Evolutionary conservation across 2,113 vertebrate species (phyloP).

Genomic region (Poeciliopsis occidentalis): DNA sequence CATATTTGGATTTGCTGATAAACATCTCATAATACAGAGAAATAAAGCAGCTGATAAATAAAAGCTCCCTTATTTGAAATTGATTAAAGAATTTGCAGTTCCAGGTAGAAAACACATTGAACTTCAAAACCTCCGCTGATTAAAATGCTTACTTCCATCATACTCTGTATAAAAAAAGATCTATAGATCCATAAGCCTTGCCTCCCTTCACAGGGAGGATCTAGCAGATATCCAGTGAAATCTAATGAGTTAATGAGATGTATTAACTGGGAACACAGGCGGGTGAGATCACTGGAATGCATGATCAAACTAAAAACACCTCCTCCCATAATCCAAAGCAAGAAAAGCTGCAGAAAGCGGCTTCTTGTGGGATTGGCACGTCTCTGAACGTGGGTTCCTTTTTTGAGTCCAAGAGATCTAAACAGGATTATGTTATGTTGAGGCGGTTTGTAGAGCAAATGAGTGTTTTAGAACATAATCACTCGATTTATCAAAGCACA

Average conservation of each 20-base stretch:
- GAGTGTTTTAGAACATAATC: conserved; percentile 69
- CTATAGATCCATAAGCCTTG: conserved; percentile 1
- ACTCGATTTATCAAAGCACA: conserved; percentile 66
- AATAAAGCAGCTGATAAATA: neutral
- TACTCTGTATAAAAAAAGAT: neutral
- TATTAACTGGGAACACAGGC: conserved; percentile 32
- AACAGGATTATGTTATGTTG: conserved; percentile 68
- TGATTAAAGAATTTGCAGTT: neutral
- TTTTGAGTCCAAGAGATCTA: conserved; percentile 62
- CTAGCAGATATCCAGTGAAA: conserved; percentile 44
- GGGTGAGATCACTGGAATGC: conserved; percentile 23
- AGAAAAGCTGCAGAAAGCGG: conserved; percentile 29
- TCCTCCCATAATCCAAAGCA: conserved; percentile 51
- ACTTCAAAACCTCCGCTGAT: neutral
- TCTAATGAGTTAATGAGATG: conserved; percentile 34
- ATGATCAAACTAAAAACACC: conserved; percentile 58
- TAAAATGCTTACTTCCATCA: neutral
- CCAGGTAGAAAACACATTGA: neutral
- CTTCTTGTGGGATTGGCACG: conserved; percentile 57
- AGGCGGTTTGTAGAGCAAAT: conserved; percentile 70
- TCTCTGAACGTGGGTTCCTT: conserved; percentile 42
- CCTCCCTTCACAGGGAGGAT: conserved; percentile 4
- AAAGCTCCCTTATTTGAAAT: neutral
- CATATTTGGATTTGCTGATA: neutral
- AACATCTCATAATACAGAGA: neutral